Evolutionary conservation across 2,888 invertebrate species (phyloP), one percentile per base, ranked within the genome.

Genomic region (Amiota communis): DNA sequence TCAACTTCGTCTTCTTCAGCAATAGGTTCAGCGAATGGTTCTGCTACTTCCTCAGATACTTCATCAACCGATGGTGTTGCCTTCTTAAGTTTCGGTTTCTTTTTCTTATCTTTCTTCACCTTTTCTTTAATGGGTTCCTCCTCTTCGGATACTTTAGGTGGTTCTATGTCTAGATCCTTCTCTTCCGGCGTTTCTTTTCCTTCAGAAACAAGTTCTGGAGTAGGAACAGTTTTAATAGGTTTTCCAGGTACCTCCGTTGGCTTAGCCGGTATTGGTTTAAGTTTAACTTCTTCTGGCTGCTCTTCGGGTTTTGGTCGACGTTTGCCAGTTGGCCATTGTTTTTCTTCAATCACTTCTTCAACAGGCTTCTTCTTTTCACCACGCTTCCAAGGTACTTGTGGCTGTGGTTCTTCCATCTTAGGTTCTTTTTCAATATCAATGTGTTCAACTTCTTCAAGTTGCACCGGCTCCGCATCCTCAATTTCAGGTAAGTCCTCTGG

Each of bases 91-190:
- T 88, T 89, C 3, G 88, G 87, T 17, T 88, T 89, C 80, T 87
- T 88, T 71, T 87, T 86, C 78, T 87, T 88, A 47, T 84, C 82
- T 67, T 88, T 88, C 68, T 88, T 89, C 10, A 77, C 51, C 71
- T 84, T 87, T 73, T 92, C 91, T 80, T 91, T 90, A 0, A 88
- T 82, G 76, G 90, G 89, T 77, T 90, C 88, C 69, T 90, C 88
- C 36, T 88, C 89, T 11, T 87, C 87, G 65, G 86, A 82, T 10
- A 87, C 76, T 20, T 83, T 81, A 1, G 87, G 71, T 2, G 84
- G 82, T 72, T 86, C 80, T 51, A 87, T 79, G 68, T 86, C 85
- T 0, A 81, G 87, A 78, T 76, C 84, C 49, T 85, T 80, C 17
- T 85, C 84, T 71, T 86, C 86, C 57, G 86, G 84, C 72, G 82